phyloP scores from a whole-genome alignment of 2,888 invertebrate genomes.

The Lydus trimaculatus region DNA sequence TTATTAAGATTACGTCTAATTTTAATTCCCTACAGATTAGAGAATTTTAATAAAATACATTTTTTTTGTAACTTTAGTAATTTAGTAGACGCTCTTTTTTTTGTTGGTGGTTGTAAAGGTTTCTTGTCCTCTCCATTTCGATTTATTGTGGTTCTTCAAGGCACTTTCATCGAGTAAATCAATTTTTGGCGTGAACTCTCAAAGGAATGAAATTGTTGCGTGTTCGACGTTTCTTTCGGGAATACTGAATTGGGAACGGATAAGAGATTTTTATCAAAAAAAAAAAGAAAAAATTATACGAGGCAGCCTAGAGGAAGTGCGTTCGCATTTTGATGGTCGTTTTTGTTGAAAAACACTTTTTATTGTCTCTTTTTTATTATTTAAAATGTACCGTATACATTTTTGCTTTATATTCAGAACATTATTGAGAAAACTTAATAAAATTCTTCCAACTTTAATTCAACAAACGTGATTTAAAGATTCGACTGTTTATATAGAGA shows the following conservation, averaged over 20 bases:
- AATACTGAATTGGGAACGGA: constrained; percentile 6
- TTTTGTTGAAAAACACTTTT: not conserved
- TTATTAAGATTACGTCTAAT: not conserved
- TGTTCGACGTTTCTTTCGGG: constrained; percentile 9
- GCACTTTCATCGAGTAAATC: constrained; percentile 9
- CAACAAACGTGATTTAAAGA: not conserved
- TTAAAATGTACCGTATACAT: not conserved
- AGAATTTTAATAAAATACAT: not conserved
- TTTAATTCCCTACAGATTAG: not conserved
- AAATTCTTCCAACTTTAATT: too few species aligned
- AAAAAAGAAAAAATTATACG: too few species aligned
- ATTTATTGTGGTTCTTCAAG: not conserved
- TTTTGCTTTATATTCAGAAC: not conserved
- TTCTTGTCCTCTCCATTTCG: not conserved
- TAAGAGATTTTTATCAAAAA: constrained; percentile 7
- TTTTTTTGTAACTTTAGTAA: not conserved
- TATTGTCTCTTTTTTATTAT: not conserved
- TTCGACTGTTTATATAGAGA: not conserved
- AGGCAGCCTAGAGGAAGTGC: not conserved
- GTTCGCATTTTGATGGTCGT: not conserved
- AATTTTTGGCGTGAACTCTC: not conserved
- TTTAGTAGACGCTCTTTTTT: not conserved
- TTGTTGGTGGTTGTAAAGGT: not conserved
- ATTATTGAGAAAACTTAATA: not conserved
- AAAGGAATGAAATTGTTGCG: constrained; percentile 11